phyloP scores from a whole-genome alignment of 2,113 vertebrate genomes.

The Panurus biarmicus region DNA sequence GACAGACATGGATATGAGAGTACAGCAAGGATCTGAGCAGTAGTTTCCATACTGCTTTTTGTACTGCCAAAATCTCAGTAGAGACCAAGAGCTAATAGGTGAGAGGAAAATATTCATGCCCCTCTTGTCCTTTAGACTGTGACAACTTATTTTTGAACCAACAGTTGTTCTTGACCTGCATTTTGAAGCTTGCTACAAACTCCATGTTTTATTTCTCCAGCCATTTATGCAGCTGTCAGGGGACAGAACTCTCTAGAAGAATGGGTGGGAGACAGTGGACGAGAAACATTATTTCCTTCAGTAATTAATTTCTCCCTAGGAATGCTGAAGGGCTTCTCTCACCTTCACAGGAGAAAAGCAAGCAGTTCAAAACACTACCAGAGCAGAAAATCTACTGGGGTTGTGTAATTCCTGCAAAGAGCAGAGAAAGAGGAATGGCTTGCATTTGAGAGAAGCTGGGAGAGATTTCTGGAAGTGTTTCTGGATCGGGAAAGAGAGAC shows the following conservation, averaged over 20 bases:
- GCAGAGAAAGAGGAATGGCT: background rate
- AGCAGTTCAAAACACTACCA: constrained; percentile 1
- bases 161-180: background rate
- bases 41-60: background rate
- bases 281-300: background rate
- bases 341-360: background rate
- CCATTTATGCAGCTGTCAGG: background rate
- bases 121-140: background rate
- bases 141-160: background rate
- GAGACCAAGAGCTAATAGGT: background rate
- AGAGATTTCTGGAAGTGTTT: constrained; percentile 26
- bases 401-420: background rate
- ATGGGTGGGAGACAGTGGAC: background rate
- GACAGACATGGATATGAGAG: background rate
- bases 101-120: background rate
- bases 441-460: background rate
- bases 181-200: background rate
- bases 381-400: background rate
- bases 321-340: background rate
- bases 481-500: background rate
- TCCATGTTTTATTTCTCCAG: background rate
- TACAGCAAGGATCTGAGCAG: background rate
- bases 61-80: background rate
- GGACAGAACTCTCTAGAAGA: background rate
- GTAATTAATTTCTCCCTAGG: background rate